Evolutionary conservation across 2,888 invertebrate genomes (phyloP).

Genomic region (Tupiocoris notatus): DNA sequence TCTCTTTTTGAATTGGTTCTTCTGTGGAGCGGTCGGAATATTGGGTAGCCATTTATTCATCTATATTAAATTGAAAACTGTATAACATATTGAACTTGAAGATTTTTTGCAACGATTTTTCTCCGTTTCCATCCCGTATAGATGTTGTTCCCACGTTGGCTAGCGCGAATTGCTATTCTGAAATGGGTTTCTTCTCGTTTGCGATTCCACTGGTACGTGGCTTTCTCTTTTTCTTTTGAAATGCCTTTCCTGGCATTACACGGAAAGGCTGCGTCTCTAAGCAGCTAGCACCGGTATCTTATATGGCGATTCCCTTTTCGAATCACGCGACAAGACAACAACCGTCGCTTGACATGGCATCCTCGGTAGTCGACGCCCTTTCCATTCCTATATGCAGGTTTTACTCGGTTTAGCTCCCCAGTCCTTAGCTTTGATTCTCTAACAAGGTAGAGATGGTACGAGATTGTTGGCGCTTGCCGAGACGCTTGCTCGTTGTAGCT

Average conservation of each 20-base stretch:
- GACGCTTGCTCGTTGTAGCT: not conserved
- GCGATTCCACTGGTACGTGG: not conserved
- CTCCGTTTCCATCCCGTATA: no score
- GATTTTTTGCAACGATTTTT: no score
- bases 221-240: not conserved
- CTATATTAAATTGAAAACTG: no score
- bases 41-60: no score
- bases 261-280: not conserved
- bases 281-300: not conserved
- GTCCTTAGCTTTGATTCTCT: constrained; percentile 9
- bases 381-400: not conserved
- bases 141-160: no score
- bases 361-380: not conserved
- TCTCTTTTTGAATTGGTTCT: no score
- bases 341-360: not conserved
- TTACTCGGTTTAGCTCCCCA: not conserved
- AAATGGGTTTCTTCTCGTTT: not conserved
- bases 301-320: not conserved
- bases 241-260: not conserved
- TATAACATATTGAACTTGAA: no score
- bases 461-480: constrained; percentile 15
- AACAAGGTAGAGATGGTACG: not conserved
- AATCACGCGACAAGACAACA: not conserved
- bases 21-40: no score
- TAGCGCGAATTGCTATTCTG: not conserved